Evolutionary conservation across 2,888 invertebrate species (phyloP), one percentile per base, ranked within the genome.

Genomic region (Andrena minutula): DNA sequence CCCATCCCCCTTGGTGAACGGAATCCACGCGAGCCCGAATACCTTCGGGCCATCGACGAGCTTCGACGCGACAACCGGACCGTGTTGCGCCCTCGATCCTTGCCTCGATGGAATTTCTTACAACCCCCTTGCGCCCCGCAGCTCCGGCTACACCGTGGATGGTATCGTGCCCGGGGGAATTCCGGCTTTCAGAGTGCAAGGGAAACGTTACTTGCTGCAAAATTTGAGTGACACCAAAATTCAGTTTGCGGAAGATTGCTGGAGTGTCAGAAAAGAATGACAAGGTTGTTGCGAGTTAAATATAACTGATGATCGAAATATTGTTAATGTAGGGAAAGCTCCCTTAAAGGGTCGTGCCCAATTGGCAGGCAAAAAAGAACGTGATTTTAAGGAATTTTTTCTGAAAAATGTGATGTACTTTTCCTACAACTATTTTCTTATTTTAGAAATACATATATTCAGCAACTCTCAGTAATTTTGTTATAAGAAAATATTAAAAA

Each of bases 11-110:
- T 0, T 2, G 2, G 20, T 49, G 23, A 20, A 2, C 16, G 6
- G 28, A 74, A 74, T 82, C 69, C 61, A 28, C 58, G n/a, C 53
- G 30, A 23, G 16, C 58, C 12, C 30, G 64, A 58, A 49, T 28
- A 49, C 35, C 51, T 64, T 69, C 49, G 16, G 26, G 16, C 30
- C 72, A 41, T 71, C 60, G 65, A 60, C 20, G 8, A 23, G 6
- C 23, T 26, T 26, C 35, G 23, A 20, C 56, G 35, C 47, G 26
- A 26, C 32, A 23, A 53, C 61, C 74, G 60, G 58, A 32, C 30
- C 56, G 23, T 23, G 23, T 51, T 28, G 10, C 64, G n/a, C n/a
- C 32, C 35, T 51, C 56, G 32, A 20, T 61, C 23, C 26, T 1
- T 35, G 7, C 26, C 32, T 2, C 23, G 41, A 72, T 28, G 23